Base-by-base conservation (phyloP, 1,140 invertebrate species). In the Cheumatopsyche charites region DNA sequence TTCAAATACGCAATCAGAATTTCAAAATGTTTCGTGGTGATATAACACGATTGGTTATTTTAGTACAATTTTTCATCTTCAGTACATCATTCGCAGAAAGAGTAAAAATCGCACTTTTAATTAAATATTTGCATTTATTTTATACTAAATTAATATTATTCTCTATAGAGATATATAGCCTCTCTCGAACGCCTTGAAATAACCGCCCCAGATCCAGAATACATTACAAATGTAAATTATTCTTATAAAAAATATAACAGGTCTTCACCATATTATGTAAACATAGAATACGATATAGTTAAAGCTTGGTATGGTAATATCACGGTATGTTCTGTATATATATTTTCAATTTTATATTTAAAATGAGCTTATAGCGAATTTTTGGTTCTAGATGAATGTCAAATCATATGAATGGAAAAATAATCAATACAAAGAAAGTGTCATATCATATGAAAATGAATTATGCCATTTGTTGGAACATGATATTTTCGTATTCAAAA, bases 321-420 rank as follows among this genome's bases (percentile, higher is more conserved):
- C n/a, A 36, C 66, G n/a, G 66, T 68, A 68, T 55, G 17, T 42
- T 25, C 55, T 36, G 9, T 4, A 36, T 4, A 36, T 4, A 36
- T 36, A 4, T 4, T 9, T 36, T 36, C 3, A 36, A 36, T 36
- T 4, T 36, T 9, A 36, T 36, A 4, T 36, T n/a, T n/a, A 42
- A 42, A 42, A 6, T 42, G 5, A 12, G 41, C 41, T 42, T 12
- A 42, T 42, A 42, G 12, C 12, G 41, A 6, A 42, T 42, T 63
- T 23, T 63, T 41, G n/a, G 7, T n/a, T n/a, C n/a, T 15, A 68
- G 66, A 68, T 68, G 66, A 55, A 68, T 17, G n/a, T 68, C 0
- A 68, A 68, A 55, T 68, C 66, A 5, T 68, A 55, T 36, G 66
- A 68, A 41, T 68, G 66, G 66, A 68, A 68, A 21, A 45, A 68